Evolutionary conservation across 92 coral and sea anemone genomes (phyloP).

Genomic region (Phenganax marumi): DNA sequence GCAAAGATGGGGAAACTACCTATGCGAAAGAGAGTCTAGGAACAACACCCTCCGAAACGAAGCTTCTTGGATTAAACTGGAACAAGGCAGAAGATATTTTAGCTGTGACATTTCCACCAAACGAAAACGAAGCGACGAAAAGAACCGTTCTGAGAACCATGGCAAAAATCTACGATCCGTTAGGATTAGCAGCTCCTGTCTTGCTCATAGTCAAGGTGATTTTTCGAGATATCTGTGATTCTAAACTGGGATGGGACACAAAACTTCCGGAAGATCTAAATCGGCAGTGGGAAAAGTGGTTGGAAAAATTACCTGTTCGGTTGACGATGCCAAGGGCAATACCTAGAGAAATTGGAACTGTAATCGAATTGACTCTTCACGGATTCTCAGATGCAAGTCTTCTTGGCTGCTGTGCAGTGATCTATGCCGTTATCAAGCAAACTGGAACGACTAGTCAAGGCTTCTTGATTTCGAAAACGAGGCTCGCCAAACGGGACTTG

Average conservation of each 20-base stretch:
- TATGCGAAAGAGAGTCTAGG: conserved; percentile 36
- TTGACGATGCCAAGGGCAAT: conserved; percentile 29
- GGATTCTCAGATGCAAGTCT: conserved; percentile 44
- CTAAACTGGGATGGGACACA: conserved; percentile 24
- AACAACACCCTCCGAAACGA: conserved; percentile 25
- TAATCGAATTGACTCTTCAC: conserved; percentile 10
- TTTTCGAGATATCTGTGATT: conserved; percentile 15
- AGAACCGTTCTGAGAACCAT: conserved; percentile 28
- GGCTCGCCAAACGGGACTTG: conserved; percentile 6
- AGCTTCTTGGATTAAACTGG: conserved; percentile 22
- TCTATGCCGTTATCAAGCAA: conserved; percentile 24
- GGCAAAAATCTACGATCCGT: conserved; percentile 36
- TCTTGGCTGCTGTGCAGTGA: conserved; percentile 26
- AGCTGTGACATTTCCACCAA: neutral
- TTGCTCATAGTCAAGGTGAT: conserved; percentile 33
- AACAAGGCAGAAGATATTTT: conserved; percentile 4
- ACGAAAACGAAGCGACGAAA: conserved; percentile 19
- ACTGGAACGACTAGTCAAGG: neutral
- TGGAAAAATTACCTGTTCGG: neutral
- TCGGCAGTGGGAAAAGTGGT: conserved; percentile 25
- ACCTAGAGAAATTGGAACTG: neutral
- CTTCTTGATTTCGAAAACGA: conserved; percentile 3
- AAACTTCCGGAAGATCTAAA: conserved; percentile 2
- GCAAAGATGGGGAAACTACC: conserved; percentile 16
- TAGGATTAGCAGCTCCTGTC: conserved; percentile 35